Evolutionary conservation across 2,113 vertebrate species (phyloP).

Genomic region (Ceyx melanurus): DNA sequence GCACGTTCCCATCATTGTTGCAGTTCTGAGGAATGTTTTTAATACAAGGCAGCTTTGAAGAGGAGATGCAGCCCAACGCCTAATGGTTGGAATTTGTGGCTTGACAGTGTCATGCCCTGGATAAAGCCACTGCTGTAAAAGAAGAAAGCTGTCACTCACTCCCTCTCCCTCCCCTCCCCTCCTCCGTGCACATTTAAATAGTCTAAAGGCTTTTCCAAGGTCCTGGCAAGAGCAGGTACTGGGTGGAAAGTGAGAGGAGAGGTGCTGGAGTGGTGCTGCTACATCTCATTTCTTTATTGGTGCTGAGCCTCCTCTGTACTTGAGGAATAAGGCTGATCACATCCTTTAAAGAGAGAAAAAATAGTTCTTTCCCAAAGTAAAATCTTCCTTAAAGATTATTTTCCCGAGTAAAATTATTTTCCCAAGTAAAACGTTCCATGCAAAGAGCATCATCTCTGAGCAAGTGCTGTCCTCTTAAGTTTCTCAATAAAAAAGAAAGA

Average conservation of each 20-base stretch:
- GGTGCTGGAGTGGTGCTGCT: not conserved
- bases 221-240: not conserved
- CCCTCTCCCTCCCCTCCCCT: not conserved
- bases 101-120: not conserved
- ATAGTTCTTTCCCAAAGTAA: not conserved
- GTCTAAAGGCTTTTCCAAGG: not conserved
- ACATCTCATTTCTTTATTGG: not conserved
- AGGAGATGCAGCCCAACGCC: not conserved
- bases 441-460: not conserved
- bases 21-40: not conserved
- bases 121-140: not conserved
- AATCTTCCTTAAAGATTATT: not conserved
- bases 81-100: not conserved
- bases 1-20: accelerated
- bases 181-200: accelerated
- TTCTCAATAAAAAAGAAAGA: not conserved
- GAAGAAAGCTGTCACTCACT: not conserved
- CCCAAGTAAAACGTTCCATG: not conserved
- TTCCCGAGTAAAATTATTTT: not conserved
- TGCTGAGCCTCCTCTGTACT: not conserved
- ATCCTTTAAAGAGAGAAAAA: not conserved
- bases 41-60: not conserved
- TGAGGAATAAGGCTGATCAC: not conserved
- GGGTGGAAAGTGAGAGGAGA: not conserved
- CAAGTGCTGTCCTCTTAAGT: not conserved